Conservation (phyloP, 1,140 invertebrate species). For the Bombyx mori region DNA sequence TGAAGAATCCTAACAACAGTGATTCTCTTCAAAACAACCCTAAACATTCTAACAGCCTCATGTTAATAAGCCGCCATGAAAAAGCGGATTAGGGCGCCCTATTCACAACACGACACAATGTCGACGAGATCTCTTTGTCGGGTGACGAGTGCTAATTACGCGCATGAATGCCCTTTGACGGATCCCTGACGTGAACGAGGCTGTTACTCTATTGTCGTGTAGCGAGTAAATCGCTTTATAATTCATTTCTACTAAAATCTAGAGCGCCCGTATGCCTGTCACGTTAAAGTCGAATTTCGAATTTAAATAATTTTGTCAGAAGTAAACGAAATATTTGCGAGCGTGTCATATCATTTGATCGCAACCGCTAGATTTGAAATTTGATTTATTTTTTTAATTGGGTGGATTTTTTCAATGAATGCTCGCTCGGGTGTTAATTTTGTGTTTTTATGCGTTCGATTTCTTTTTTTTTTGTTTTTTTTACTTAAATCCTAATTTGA, state of each 20-base stretch:
- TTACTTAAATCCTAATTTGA: no score
- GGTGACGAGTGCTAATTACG: conserved; percentile 53
- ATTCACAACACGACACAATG: conserved; percentile 37
- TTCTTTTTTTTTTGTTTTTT: no score
- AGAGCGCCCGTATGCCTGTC: neutral
- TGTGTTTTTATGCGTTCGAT: no score
- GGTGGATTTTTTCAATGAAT: no score
- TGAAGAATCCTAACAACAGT: no score
- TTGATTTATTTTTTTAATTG: neutral
- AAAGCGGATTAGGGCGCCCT: conserved; percentile 41
- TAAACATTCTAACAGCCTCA: conserved; percentile 1
- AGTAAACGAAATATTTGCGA: neutral
- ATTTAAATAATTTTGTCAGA: neutral
- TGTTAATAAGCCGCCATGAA: conserved; percentile 11
- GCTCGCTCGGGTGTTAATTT: no score
- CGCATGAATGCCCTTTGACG: conserved; percentile 48
- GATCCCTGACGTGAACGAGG: conserved; percentile 11
- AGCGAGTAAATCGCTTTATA: conserved; percentile 1
- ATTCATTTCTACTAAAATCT: neutral
- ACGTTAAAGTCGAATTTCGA: neutral
- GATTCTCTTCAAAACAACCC: neutral
- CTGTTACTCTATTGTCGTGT: conserved; percentile 11
- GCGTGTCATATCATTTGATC: neutral
- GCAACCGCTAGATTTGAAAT: neutral
- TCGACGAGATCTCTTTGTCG: conserved; percentile 46